Conservation (phyloP, 2,113 vertebrate species). For the Ptilonorhynchus violaceus region DNA sequence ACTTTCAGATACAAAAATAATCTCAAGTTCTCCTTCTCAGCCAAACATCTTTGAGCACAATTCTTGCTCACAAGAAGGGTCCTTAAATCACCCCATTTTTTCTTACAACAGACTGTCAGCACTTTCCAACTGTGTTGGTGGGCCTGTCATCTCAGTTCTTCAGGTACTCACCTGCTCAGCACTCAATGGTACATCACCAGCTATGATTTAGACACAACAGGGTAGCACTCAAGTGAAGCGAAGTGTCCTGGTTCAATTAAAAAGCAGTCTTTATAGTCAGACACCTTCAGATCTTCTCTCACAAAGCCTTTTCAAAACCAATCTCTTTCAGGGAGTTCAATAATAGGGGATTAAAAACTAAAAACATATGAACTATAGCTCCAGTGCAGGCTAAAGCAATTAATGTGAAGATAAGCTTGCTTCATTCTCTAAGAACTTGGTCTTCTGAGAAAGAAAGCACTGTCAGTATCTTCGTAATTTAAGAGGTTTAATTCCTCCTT, state of each 20-base stretch:
- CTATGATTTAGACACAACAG: neutral
- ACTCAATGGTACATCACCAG: neutral
- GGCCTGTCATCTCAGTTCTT: neutral
- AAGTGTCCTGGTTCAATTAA: neutral
- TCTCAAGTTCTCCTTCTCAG: neutral
- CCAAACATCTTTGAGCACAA: neutral
- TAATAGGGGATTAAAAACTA: neutral
- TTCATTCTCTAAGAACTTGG: neutral
- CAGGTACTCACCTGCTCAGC: neutral
- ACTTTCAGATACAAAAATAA: neutral
- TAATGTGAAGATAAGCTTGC: neutral
- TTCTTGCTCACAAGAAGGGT: neutral
- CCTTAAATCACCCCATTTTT: neutral
- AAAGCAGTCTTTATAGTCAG: neutral
- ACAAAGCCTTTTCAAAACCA: neutral
- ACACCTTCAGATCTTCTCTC: neutral
- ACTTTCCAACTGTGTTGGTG: neutral
- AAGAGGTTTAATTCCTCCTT: neutral
- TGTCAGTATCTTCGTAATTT: neutral
- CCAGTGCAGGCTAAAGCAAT: neutral
- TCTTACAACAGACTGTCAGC: neutral
- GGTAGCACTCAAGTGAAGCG: neutral
- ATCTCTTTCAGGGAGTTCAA: neutral
- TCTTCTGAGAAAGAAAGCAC: neutral
- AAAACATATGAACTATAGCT: neutral